A percentile compares a stretch with the other conserved stretches of the same genome.
Conservation (phyloP, 2,113 vertebrate species). For the Perca fluviatilis region DNA sequence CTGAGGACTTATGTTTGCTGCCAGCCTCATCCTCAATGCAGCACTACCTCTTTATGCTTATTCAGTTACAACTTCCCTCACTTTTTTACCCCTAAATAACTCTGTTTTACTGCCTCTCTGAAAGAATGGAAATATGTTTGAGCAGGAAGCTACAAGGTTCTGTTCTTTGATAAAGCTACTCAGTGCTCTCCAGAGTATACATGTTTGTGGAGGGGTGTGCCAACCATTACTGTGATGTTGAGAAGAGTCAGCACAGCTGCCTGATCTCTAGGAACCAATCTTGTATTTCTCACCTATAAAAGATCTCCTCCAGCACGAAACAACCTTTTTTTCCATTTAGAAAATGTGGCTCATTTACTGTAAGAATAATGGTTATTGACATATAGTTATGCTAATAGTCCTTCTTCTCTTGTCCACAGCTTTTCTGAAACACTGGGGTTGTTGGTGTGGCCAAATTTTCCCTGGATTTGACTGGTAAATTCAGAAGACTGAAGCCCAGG, state of each 20-base stretch:
- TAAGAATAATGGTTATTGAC: constrained; percentile 20
- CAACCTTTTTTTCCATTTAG: background rate
- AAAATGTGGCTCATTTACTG: constrained; percentile 10
- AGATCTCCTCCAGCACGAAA: constrained; percentile 29
- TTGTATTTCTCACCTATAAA: constrained; percentile 39
- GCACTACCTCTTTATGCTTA: constrained; percentile 52
- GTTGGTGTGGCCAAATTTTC: constrained; percentile 99
- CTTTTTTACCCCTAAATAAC: constrained; percentile 47
- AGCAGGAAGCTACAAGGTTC: constrained; percentile 70
- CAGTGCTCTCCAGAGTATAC: constrained; percentile 72
- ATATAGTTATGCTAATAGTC: constrained; percentile 34
- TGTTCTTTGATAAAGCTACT: constrained; percentile 75
- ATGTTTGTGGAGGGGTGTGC: constrained; percentile 63
- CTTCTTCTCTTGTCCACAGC: constrained; percentile 76
- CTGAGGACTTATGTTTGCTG: constrained; percentile 55
- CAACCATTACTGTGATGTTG: constrained; percentile 72
- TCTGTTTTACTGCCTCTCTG: constrained; percentile 46
- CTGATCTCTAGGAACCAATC: constrained; percentile 60
- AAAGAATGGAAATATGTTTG: constrained; percentile 66
- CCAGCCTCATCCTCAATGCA: constrained; percentile 52
- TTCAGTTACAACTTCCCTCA: constrained; percentile 56
- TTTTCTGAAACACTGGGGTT: constrained; percentile 95
- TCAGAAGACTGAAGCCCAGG: constrained; percentile 99
- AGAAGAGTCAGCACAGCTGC: constrained; percentile 65
- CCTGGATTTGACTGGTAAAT: constrained; percentile 99